Evolutionary conservation across 2,797 vertebrate genomes (phyloP), one percentile per base, ranked within the genome.

Genomic region (Odontamblyopus rebecca): DNA sequence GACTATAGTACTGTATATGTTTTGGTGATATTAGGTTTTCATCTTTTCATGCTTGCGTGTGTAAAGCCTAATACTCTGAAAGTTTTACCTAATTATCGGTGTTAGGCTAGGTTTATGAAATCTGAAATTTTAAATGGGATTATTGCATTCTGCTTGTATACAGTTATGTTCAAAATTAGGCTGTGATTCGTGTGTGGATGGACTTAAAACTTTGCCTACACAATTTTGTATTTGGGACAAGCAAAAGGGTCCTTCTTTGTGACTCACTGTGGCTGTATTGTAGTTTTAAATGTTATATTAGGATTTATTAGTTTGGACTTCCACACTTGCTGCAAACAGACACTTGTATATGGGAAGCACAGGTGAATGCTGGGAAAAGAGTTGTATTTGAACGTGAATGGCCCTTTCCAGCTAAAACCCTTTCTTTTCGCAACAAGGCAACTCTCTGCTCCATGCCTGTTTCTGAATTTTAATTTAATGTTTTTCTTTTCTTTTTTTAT

Each of bases 401-500:
- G 72, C 73, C 53, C 50, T 54, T 67, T 16, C 61, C 54, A 11
- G 74, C 68, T 72, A 29, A 67, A 61, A 60, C 44, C 26, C 68
- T 26, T 67, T 59, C 78, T 63, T 50, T 26, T 64, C 74, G 71
- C 71, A 38, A 59, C 81, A 76, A 81, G 81, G 75, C 84, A 72
- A 77, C 86, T 85, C 86, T 88, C 81, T 76, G 81, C 85, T 90
- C 86, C 70, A 66, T 75, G 83, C 75, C 70, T 69, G 77, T 76
- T 81, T 83, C 70, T 72, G 81, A 68, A 70, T 86, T 82, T 61
- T 56, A 72, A 74, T 72, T 67, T 29, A 83, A 86, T 77, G 80
- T 59, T 61, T 84, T 83, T 81, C 85, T 60, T 72, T 82, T 76
- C 61, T 75, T 76, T 81, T 83, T 70, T 83, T 86, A 90, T 92